Conservation (phyloP, 2,797 vertebrate species). For the Delichon dasypus region DNA sequence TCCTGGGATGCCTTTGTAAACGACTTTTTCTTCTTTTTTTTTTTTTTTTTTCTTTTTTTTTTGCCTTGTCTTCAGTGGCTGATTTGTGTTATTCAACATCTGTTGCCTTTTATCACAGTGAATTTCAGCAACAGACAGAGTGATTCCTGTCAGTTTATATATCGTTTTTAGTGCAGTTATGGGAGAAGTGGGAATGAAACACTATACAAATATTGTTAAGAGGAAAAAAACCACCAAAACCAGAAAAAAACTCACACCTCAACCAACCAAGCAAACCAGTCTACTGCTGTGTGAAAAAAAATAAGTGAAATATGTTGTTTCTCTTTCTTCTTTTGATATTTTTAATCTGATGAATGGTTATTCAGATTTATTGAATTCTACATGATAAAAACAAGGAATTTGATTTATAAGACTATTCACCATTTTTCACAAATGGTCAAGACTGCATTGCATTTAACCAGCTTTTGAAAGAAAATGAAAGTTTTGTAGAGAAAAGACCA, state of each 20-base stretch:
- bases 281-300: not conserved
- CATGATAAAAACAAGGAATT: not conserved
- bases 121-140: not conserved
- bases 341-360: not conserved
- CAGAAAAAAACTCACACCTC: not conserved
- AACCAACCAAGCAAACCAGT: not conserved
- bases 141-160: not conserved
- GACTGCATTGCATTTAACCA: conserved; percentile 2
- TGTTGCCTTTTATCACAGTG: conserved; percentile 25
- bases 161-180: not conserved
- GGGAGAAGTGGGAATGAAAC: not conserved
- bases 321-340: not conserved
- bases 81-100: not conserved
- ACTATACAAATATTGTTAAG: not conserved
- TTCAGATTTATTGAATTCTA: not conserved
- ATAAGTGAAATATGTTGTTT: not conserved
- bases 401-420: not conserved
- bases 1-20: conserved; percentile 1
- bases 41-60: not conserved
- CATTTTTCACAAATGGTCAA: not conserved
- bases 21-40: not conserved
- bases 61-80: not conserved
- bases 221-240: not conserved
- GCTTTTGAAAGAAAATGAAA: not conserved
- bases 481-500: not conserved